These are phyloP conservation scores for Apamea crenata DNA, from an alignment of 2,888 invertebrate species.

Conservation along the genomic window DNA sequence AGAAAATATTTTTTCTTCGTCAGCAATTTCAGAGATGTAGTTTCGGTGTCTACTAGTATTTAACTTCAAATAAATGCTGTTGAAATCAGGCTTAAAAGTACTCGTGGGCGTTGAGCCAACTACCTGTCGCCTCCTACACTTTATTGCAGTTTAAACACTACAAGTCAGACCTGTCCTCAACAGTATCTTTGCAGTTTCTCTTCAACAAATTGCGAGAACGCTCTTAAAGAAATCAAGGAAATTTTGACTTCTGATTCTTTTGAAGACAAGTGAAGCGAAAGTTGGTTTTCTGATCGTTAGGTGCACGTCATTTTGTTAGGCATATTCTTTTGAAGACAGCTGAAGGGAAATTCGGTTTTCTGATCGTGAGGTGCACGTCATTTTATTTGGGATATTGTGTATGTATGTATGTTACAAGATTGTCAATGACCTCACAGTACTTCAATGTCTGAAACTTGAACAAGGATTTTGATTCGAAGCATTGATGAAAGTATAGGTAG, in stretches of 20 bases:
- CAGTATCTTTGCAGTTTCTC: neutral
- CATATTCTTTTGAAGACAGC: neutral
- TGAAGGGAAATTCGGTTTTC: neutral
- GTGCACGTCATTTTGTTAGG: neutral
- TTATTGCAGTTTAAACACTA: conserved; percentile 43
- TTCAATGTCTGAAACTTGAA: conserved; percentile 33
- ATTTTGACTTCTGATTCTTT: conserved; percentile 16
- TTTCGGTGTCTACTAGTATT: conserved; percentile 9
- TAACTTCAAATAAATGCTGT: conserved; percentile 23
- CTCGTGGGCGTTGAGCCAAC: conserved; percentile 39
- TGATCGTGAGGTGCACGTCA: neutral
- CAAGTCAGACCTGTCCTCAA: conserved; percentile 21
- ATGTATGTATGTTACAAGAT: neutral
- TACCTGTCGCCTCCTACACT: conserved; percentile 42
- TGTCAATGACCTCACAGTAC: conserved; percentile 1
- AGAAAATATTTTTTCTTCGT: neutral
- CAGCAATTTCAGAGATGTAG: neutral
- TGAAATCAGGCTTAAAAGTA: conserved; percentile 44
- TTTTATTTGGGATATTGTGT: neutral
- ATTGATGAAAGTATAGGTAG: neutral
- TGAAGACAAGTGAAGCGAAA: neutral
- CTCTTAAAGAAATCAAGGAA: no score
- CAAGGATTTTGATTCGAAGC: conserved; percentile 26
- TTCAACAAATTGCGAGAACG: neutral
- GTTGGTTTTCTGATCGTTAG: neutral